phyloP scores from a whole-genome alignment of 2,113 vertebrate species.

The Amphilophus citrinellus region DNA sequence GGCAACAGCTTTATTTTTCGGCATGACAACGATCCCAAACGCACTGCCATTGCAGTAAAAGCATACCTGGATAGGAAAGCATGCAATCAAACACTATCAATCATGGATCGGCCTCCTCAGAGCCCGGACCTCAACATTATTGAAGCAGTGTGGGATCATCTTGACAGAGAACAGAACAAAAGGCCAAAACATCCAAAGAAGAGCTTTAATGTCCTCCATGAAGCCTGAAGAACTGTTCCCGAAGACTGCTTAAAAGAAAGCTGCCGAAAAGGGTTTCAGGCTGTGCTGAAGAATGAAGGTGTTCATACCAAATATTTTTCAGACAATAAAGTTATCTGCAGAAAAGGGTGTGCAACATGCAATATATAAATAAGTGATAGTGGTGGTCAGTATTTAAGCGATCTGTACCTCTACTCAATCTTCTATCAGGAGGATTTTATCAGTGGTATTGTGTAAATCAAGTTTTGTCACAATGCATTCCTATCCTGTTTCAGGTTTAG shows the following conservation, averaged over 20 bases:
- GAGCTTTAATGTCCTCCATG: background rate
- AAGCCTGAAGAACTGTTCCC: background rate
- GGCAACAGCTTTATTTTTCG: no score
- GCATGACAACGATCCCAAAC: no score
- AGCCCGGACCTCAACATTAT: background rate
- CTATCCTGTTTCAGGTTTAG: constrained; percentile 67
- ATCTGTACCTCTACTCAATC: background rate
- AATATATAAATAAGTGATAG: background rate
- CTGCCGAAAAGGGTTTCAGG: background rate
- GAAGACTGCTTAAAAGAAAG: background rate
- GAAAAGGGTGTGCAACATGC: background rate
- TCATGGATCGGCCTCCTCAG: background rate
- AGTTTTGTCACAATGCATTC: background rate
- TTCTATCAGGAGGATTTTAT: background rate
- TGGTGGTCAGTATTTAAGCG: background rate
- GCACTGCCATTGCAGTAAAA: background rate
- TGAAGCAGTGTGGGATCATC: background rate
- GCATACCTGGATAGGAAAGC: background rate
- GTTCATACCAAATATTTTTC: background rate
- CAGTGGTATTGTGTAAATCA: background rate
- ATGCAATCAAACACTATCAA: background rate
- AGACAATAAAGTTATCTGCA: background rate
- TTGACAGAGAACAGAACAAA: background rate
- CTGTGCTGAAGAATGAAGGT: background rate
- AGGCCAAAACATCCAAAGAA: background rate